Conservation (phyloP, 37 sponge, comb jelly and placozoan species). For the Spongilla lacustris region DNA sequence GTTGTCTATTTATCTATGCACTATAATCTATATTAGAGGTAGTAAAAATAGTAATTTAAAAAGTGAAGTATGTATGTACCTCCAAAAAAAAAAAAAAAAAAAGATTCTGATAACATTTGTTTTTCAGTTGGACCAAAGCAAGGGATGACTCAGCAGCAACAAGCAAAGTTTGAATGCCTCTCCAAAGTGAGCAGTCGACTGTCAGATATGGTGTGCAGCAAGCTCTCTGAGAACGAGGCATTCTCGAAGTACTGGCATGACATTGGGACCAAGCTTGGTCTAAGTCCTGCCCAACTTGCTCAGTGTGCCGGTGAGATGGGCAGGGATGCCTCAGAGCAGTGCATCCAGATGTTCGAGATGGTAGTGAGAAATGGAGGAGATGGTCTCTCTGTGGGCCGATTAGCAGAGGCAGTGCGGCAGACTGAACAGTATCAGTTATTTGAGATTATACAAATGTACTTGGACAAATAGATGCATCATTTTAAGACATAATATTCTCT, state of each 20-base stretch:
- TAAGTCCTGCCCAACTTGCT: conserved; percentile 30
- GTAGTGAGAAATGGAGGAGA: not conserved
- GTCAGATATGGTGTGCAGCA: not conserved
- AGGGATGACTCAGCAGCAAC: not conserved
- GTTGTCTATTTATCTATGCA: no score
- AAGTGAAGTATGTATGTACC: no score
- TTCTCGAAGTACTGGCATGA: conserved; percentile 37
- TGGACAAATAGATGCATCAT: no score
- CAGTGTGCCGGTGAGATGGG: conserved; percentile 13
- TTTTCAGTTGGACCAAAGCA: not conserved
- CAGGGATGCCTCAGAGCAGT: conserved; percentile 25
- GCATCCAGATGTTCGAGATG: conserved; percentile 35
- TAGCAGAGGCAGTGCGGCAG: conserved; percentile 32
- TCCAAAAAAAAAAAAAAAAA: no score
- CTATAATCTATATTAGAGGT: no score
- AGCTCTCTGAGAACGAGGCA: conserved; percentile 18
- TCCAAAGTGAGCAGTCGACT: not conserved
- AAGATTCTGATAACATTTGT: no score
- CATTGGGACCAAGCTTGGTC: not conserved
- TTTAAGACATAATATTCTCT: no score
- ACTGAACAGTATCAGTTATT: conserved; percentile 10
- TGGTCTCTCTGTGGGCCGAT: conserved; percentile 1
- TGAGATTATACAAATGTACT: not conserved
- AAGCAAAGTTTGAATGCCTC: not conserved
- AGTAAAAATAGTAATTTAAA: no score